phyloP scores from a whole-genome alignment of 2,888 invertebrate genomes.

The Tyria jacobaeae region DNA sequence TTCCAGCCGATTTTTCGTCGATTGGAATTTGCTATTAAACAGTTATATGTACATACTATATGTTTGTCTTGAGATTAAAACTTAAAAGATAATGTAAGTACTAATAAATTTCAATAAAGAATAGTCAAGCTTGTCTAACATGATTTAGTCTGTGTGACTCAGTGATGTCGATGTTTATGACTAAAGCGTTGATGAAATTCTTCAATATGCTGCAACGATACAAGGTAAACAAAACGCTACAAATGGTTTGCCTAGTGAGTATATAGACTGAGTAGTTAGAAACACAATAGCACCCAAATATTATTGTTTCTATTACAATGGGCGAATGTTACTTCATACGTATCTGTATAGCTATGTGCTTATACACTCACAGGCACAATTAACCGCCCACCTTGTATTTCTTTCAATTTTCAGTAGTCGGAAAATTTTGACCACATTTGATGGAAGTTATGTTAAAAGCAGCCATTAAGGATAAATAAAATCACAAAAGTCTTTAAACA shows the following conservation, averaged over 20 bases:
- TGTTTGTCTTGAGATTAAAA: no score
- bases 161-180: neutral
- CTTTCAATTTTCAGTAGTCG: no score
- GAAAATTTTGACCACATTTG: no score
- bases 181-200: neutral
- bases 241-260: constrained; percentile 10
- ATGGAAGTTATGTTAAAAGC: no score
- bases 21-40: no score
- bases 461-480: no score
- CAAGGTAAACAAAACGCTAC: neutral
- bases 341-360: constrained; percentile 16
- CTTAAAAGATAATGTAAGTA: neutral
- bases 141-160: neutral
- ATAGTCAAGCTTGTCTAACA: neutral
- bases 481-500: no score
- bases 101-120: neutral
- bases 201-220: neutral
- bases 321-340: constrained; percentile 24
- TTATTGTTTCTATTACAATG: constrained; percentile 63
- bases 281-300: constrained; percentile 61
- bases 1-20: no score
- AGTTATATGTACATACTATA: no score
- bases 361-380: no score
- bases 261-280: constrained; percentile 27
- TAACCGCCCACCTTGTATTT: no score